Base-by-base conservation (phyloP, 2,113 vertebrate species). In the Brachypodius melanocephalos region DNA sequence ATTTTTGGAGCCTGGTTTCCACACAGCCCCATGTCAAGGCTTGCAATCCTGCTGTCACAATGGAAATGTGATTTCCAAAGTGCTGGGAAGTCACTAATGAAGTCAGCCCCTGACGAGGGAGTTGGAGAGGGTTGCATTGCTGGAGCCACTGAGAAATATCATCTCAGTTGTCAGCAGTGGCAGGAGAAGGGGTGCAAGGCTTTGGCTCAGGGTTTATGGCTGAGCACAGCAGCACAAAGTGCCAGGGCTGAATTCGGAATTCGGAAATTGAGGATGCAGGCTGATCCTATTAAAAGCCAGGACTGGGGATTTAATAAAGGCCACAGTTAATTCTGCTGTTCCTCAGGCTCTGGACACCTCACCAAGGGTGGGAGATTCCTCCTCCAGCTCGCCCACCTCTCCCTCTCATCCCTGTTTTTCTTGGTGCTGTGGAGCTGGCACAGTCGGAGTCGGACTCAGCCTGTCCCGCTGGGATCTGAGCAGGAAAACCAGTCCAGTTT, bases 401-500 rank as follows among this genome's bases (percentile, higher is more conserved):
- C 58, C 81, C 36, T 7, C 49, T 1, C 49, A 81, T 14, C 43
- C 52, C 31, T 42, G 15, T 66, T 93, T 49, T 88, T 57, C 45
- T 72, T 11, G 45, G 10, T 29, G 62, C 42, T 24, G 26, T 3
- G 10, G 86, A 66, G 76, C 51, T 85, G 91, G 59, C 54, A 55
- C 51, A n/a, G 61, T 3, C 75, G 74, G 63, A 96, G 52, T 78
- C 76, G 86, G 26, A 29, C 55, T 76, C 63, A 65, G 52, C 43
- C 19, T 5, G 15, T 72, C 49, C 85, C 49, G 1, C 45, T 89
- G 86, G 75, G 88, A 84, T 89, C 69, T 38, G 58, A 81, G 32
- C 3, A 24, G 85, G 72, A 97, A 95, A 94, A 80, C 65, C 76
- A 78, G 94, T 93, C 92, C 74, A 46, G 72, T 91, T 95, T 94